Conservation (phyloP, 2,888 invertebrate genomes). For the Trisateles emortualis region DNA sequence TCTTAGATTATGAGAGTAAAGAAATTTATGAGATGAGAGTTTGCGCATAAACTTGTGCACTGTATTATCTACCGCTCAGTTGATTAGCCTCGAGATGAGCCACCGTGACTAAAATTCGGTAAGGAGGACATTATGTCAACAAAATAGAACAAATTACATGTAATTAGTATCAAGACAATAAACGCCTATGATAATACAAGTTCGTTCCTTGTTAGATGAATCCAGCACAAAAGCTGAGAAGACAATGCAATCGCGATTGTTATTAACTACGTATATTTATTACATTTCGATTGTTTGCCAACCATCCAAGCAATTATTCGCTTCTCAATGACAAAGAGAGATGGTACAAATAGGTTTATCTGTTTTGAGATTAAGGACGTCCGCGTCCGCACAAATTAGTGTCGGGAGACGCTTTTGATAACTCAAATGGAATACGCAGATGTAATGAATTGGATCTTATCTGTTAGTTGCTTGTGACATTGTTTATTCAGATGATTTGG, state of each 20-base stretch:
- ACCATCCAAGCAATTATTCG: constrained; percentile 43
- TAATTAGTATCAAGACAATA: constrained; percentile 1
- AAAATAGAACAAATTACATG: too few relatives aligned
- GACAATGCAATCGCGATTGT: constrained; percentile 27
- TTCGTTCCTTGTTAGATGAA: constrained; percentile 8
- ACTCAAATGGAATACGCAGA: constrained; percentile 7
- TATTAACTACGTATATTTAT: constrained; percentile 41
- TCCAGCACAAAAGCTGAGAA: constrained; percentile 18
- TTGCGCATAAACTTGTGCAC: too few relatives aligned
- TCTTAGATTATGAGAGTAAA: too few relatives aligned
- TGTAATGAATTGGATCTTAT: constrained; percentile 8
- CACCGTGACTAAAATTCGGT: too few relatives aligned
- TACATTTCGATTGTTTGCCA: constrained; percentile 37
- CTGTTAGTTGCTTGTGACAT: constrained; percentile 15
- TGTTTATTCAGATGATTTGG: too few relatives aligned
- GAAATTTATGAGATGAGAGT: too few relatives aligned
- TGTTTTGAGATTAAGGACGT: constrained; percentile 63
- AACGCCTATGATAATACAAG: constrained; percentile 7
- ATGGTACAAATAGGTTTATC: constrained; percentile 65
- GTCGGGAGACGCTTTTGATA: constrained; percentile 27
- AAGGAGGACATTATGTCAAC: too few relatives aligned
- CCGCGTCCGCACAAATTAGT: constrained; percentile 62
- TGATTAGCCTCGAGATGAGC: too few relatives aligned
- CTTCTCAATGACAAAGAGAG: constrained; percentile 53
- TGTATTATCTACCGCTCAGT: too few relatives aligned